These are phyloP conservation scores for Dascillus cervinus DNA, from an alignment of 2,888 invertebrate species.

Conservation along the genomic window DNA sequence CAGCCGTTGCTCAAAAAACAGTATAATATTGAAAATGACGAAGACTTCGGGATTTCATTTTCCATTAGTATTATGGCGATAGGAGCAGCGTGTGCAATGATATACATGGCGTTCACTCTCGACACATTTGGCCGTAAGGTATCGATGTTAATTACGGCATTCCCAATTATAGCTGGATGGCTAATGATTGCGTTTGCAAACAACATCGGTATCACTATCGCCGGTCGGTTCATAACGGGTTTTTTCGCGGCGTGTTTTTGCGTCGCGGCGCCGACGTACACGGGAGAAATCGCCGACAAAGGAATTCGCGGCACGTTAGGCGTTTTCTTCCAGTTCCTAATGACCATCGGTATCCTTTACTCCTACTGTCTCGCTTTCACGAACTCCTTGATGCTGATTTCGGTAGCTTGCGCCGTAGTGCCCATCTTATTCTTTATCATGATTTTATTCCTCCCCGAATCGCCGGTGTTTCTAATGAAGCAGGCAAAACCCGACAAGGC, in stretches of 20 bases:
- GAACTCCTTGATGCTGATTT: conserved; percentile 57
- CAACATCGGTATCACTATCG: conserved; percentile 13
- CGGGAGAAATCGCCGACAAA: conserved; percentile 75
- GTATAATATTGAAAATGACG: background rate
- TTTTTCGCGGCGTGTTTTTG: conserved; percentile 58
- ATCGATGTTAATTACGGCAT: conserved; percentile 23
- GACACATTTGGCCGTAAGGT: conserved; percentile 21
- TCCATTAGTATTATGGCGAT: conserved; percentile 21
- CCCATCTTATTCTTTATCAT: conserved; percentile 55
- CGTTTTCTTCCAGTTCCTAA: conserved; percentile 68
- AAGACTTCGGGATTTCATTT: background rate
- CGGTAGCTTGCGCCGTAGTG: conserved; percentile 54
- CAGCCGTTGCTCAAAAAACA: conserved; percentile 32
- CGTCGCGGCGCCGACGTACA: conserved; percentile 74
- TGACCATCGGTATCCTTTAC: conserved; percentile 70
- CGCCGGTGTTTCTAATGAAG: conserved; percentile 59
- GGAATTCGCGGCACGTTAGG: conserved; percentile 73
- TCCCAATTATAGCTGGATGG: conserved; percentile 26
- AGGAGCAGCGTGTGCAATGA: conserved; percentile 21
- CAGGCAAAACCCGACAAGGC: conserved; percentile 49
- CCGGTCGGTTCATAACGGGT: conserved; percentile 38
- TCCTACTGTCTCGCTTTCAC: conserved; percentile 62
- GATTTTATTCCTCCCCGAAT: conserved; percentile 63
- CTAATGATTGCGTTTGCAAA: conserved; percentile 19
- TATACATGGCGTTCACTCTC: conserved; percentile 15